Percentiles rank a stretch among this genome's conserved stretches.
These are phyloP conservation scores for Lacerta agilis DNA, from an alignment of 2,797 vertebrate species.

Conservation along the genomic window DNA sequence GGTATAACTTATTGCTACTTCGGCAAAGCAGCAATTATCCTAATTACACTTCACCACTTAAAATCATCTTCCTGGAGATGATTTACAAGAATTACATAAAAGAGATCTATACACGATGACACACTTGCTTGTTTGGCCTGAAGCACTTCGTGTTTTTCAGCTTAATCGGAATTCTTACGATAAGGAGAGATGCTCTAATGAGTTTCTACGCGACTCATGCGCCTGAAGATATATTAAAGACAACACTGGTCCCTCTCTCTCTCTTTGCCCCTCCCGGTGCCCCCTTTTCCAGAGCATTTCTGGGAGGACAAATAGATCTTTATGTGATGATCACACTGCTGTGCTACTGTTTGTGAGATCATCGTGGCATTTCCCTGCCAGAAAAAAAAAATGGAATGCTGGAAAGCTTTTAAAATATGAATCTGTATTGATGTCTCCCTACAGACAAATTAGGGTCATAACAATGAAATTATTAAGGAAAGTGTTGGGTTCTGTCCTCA, in stretches of 20 bases:
- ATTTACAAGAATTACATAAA: slow-evolving; percentile 74
- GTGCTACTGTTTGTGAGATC: slow-evolving; percentile 8
- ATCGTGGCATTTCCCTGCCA: not conserved
- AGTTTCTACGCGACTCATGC: slow-evolving; percentile 55
- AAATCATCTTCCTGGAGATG: slow-evolving; percentile 71
- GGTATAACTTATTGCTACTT: slow-evolving; percentile 72
- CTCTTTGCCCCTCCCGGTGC: not conserved
- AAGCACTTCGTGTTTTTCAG: slow-evolving; percentile 70
- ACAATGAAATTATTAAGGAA: not conserved
- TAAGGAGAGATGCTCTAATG: slow-evolving; percentile 65
- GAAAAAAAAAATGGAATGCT: slow-evolving; percentile 28
- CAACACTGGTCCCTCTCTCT: slow-evolving; percentile 32
- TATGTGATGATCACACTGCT: slow-evolving; percentile 6
- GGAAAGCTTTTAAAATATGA: not conserved
- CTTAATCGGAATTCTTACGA: slow-evolving; percentile 71
- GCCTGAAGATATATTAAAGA: slow-evolving; percentile 56
- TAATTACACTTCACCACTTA: slow-evolving; percentile 73
- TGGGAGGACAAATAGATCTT: slow-evolving; percentile 34
- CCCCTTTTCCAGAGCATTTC: slow-evolving; percentile 26
- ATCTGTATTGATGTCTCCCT: rapidly evolving
- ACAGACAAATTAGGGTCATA: not conserved
- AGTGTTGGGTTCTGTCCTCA: no score
- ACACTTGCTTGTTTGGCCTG: slow-evolving; percentile 72
- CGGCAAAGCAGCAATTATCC: slow-evolving; percentile 76
- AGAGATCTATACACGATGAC: slow-evolving; percentile 69